phyloP scores from a whole-genome alignment of 2,888 invertebrate species.

The Drosophila melanosoma region DNA sequence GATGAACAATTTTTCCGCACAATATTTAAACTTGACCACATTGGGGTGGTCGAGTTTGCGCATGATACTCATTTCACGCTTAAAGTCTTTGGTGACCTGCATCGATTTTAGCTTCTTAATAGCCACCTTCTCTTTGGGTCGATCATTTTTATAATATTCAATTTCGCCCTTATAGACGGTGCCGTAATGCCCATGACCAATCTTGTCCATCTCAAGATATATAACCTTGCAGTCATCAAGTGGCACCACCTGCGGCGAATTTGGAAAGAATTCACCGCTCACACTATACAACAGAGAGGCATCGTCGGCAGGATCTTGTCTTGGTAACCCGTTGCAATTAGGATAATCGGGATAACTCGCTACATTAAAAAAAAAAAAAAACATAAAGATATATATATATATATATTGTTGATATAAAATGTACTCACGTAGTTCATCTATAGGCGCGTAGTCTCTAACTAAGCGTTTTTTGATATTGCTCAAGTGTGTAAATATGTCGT shows the following conservation, averaged over 20 bases:
- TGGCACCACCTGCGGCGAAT: constrained; percentile 69
- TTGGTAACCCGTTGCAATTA: constrained; percentile 36
- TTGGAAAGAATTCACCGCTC: constrained; percentile 30
- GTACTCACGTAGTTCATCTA: constrained; percentile 46
- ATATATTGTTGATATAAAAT: neutral
- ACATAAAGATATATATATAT: neutral
- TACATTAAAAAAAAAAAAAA: neutral
- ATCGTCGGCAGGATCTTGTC: constrained; percentile 45
- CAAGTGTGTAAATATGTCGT: constrained; percentile 89
- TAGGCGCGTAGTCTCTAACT: constrained; percentile 54
- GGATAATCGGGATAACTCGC: constrained; percentile 27
- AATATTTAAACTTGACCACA: constrained; percentile 94
- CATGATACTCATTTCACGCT: constrained; percentile 95
- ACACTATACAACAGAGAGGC: constrained; percentile 13
- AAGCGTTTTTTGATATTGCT: constrained; percentile 68
- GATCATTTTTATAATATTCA: constrained; percentile 70
- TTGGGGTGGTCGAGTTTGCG: constrained; percentile 93
- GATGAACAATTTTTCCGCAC: constrained; percentile 87
- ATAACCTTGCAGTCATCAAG: constrained; percentile 80
- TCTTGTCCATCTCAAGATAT: constrained; percentile 78
- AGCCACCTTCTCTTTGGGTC: constrained; percentile 86
- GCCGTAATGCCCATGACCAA: constrained; percentile 92
- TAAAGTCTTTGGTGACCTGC: constrained; percentile 89
- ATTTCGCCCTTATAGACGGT: constrained; percentile 90
- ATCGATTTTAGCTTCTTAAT: constrained; percentile 86